Percentiles rank a stretch among this genome's conserved stretches.
Evolutionary conservation across 2,888 invertebrate genomes (phyloP).

Genomic region (Spisula subtruncata): DNA sequence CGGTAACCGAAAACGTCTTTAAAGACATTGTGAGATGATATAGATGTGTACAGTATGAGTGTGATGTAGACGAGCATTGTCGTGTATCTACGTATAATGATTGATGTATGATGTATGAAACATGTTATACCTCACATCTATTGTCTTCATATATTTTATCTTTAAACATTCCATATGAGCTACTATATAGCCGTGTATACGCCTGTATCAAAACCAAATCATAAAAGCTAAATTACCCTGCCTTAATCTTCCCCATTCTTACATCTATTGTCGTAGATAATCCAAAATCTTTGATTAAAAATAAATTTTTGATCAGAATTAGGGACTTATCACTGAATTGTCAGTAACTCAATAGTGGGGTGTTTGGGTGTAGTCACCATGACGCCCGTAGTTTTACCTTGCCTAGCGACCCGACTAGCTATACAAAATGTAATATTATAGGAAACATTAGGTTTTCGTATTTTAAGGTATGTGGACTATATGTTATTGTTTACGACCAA

Average conservation of each 20-base stretch:
- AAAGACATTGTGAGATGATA: too few species aligned
- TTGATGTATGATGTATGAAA: background rate
- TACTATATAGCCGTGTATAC: background rate
- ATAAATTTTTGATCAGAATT: slow-evolving; percentile 24
- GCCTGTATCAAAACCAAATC: slow-evolving; percentile 11
- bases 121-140: background rate
- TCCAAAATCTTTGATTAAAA: slow-evolving; percentile 16
- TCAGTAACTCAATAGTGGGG: background rate
- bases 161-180: background rate
- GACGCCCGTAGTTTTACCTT: background rate
- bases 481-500: too few species aligned
- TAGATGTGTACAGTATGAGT: too few species aligned
- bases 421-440: background rate
- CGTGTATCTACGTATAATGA: slow-evolving; percentile 18
- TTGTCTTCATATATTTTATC: slow-evolving; percentile 25
- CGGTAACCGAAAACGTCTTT: too few species aligned
- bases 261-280: background rate
- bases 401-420: background rate
- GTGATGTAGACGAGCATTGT: background rate
- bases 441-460: background rate
- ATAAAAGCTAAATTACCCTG: background rate
- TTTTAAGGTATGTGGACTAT: too few species aligned
- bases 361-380: slow-evolving; percentile 13
- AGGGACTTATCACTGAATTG: slow-evolving; percentile 11
- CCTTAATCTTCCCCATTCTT: background rate